Evolutionary conservation across 2,113 vertebrate genomes (phyloP).

Genomic region (Limanda limanda): DNA sequence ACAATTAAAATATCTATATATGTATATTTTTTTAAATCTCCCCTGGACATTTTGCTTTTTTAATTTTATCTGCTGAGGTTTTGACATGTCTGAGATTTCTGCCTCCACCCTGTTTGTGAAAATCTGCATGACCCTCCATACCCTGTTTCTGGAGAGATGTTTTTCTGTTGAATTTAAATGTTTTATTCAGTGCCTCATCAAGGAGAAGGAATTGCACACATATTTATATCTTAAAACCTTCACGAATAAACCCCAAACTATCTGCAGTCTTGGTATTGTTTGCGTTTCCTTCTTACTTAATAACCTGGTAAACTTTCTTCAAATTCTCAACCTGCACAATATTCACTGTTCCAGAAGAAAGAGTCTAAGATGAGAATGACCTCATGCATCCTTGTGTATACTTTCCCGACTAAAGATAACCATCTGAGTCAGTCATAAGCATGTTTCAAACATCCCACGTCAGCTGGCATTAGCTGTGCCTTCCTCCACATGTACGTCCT

Average conservation of each 20-base stretch:
- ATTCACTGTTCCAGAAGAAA: conserved; percentile 11
- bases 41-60: too few species aligned
- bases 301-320: too few species aligned
- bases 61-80: too few species aligned
- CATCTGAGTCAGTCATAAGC: conserved; percentile 40
- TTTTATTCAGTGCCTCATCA: background rate
- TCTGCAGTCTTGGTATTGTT: background rate
- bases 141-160: too few species aligned
- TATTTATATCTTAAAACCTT: too few species aligned
- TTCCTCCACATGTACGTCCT: conserved; percentile 41
- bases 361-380: conserved; percentile 16
- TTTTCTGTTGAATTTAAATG: background rate
- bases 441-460: conserved; percentile 25
- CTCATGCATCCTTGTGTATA: conserved; percentile 15
- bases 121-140: too few species aligned
- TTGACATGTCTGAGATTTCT: too few species aligned
- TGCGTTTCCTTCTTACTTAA: background rate
- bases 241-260: background rate
- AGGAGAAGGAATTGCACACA: too few species aligned
- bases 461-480: conserved; percentile 34
- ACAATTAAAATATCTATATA: too few species aligned
- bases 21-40: too few species aligned
- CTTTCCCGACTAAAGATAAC: conserved; percentile 40
- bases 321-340: background rate
- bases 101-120: too few species aligned